Evolutionary conservation across 2,797 vertebrate species (phyloP).

Genomic region (Lemur catta): DNA sequence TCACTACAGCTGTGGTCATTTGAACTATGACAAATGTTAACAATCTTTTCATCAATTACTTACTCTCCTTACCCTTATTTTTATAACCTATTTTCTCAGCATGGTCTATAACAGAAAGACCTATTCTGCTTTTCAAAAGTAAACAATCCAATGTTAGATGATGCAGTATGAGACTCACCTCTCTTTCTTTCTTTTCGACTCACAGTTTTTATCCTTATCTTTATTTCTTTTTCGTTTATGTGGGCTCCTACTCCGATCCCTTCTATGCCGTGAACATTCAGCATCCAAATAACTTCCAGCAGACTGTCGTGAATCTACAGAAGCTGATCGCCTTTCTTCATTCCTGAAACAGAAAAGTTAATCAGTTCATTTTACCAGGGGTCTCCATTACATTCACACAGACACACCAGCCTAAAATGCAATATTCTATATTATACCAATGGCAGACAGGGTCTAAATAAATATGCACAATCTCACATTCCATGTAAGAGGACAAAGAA

Average conservation of each 20-base stretch:
- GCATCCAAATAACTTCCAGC: constrained; percentile 82
- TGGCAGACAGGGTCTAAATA: neutral
- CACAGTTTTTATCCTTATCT: constrained; percentile 84
- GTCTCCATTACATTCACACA: neutral
- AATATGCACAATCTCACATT: neutral
- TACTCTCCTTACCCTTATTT: neutral
- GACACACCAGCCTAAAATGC: neutral
- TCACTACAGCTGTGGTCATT: neutral
- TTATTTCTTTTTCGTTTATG: constrained; percentile 83
- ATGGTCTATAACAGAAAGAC: neutral
- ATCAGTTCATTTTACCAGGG: neutral
- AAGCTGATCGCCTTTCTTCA: constrained; percentile 86
- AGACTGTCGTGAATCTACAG: constrained; percentile 88
- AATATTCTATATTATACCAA: neutral
- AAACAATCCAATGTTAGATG: neutral
- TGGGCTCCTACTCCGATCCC: constrained; percentile 85
- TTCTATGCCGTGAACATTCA: constrained; percentile 77
- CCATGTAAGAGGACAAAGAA: neutral
- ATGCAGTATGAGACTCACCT: constrained; percentile 82
- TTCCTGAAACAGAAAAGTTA: constrained; percentile 66
- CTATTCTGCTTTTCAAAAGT: neutral
- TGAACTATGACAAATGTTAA: neutral
- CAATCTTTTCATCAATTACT: neutral
- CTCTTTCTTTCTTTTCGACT: constrained; percentile 84
- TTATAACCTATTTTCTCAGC: neutral